Evolutionary conservation across 1,140 invertebrate species (phyloP), one percentile per base, ranked within the genome.

Genomic region (Platyura marginata): DNA sequence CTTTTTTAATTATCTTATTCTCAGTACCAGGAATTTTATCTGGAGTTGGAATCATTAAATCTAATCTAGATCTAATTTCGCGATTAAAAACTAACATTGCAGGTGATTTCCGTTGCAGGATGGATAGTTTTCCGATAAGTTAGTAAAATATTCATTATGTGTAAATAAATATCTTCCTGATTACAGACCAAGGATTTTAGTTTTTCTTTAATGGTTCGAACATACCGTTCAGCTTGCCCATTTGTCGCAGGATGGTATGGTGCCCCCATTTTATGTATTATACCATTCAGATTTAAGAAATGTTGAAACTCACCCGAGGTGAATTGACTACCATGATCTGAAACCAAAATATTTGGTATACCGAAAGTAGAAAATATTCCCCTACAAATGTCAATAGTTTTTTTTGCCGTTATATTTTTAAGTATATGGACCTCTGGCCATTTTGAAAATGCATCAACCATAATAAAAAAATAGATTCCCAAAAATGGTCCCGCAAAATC

Each of bases 231-330:
- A 0, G 59, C 55, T 43, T 56, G 49, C 0, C 51, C 54, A 44
- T 65, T 64, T 2, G 57, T 55, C 0, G 54, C 48, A 18, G 54
- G 55, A 33, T 60, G 55, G 35, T 54, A 55, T 1, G 57, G 52
- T 2, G 55, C 53, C n/a, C 47, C 45, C 1, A 48, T 42, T 32
- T 53, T 54, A 13, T 57, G 55, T n/a, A 49, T 47, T 9, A 58
- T 55, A 1, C 56, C 54, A 16, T 19, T 15, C 11, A 33, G 5
- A 15, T 38, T 15, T 11, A 22, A 43, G 32, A 39, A 43, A 18
- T 6, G 4, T 23, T 23, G 11, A 34, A 45, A 41, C 37, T 45
- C 32, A 10, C 21, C 21, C 19, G 39, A 41, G 15, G 16, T 36
- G 21, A 41, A 45, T 9, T 29, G 36, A 6, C 21, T n/a, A 3